Conservation (phyloP, 2,113 vertebrate genomes). For the Lynx canadensis region DNA sequence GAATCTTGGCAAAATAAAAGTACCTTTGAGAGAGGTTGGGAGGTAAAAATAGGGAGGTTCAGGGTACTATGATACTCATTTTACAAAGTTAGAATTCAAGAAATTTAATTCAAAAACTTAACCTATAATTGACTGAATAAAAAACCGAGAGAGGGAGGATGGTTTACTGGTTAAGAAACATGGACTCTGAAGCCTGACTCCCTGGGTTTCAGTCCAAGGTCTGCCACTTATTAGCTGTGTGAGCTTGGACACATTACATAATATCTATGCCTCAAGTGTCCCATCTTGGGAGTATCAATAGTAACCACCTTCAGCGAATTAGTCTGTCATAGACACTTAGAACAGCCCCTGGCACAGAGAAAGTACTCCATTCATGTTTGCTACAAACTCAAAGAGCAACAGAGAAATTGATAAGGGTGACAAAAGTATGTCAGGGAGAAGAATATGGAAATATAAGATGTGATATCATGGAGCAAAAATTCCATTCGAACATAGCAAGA, state of each 20-base stretch:
- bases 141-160: neutral
- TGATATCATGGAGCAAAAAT: neutral
- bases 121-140: neutral
- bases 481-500: neutral
- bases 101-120: neutral
- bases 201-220: neutral
- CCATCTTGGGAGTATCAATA: neutral
- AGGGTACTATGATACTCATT: neutral
- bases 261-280: neutral
- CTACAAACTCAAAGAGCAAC: neutral
- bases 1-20: conserved; percentile 17
- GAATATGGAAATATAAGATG: neutral
- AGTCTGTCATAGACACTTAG: neutral
- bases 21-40: neutral
- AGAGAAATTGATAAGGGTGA: neutral
- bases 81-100: neutral
- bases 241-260: neutral
- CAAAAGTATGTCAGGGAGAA: neutral
- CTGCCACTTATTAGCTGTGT: neutral
- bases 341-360: neutral
- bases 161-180: neutral
- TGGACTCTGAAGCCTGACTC: neutral
- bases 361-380: neutral
- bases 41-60: neutral
- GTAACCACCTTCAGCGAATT: neutral